Evolutionary conservation across 1,140 invertebrate species (phyloP), one percentile per base, ranked within the genome.

Genomic region (Trichonephila inaurata): DNA sequence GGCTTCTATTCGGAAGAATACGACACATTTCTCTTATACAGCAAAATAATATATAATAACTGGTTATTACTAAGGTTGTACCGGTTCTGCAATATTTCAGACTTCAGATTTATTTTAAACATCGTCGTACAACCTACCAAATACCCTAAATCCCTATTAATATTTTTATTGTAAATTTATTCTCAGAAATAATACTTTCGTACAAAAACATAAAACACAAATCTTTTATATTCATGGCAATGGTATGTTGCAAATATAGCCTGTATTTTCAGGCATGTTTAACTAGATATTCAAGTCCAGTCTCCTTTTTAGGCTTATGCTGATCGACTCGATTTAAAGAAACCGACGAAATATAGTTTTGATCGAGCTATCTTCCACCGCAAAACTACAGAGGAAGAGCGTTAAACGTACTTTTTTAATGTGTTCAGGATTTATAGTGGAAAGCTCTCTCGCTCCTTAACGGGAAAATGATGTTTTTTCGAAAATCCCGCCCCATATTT

Each of bases 401-500:
- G 89, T 91, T 81, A 77, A 89, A 69, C 87, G 87, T 2, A 28
- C 62, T 69, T 91, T 91, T 91, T 91, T 91, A 91, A 91, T 91
- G 87, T 72, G 72, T 12, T 81, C 40, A 24, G 72, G 89, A 91
- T 91, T 91, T 91, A 91, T 91, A 91, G 89, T 61, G 72, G 24
- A 28, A 61, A 91, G 21, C 72, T 44, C 58, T 44, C 69, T 82
- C 58, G 21, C 61, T 66, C 72, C 89, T 91, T 91, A 91, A 91
- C 89, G 89, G 24, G 89, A 91, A 91, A 91, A 91, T 91, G 89
- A 91, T 91, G 89, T 91, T 91, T 91, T 91, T 91, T 61, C 82
- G 18, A 24, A 3, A 64, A 24, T 69, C 12, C 58, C 89, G 4
- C 62, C 66, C 64, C 44, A 18, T 64, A 10, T 72, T 89, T 81